phyloP scores from a whole-genome alignment of 1,140 invertebrate genomes.

The Drosophila sproati region DNA sequence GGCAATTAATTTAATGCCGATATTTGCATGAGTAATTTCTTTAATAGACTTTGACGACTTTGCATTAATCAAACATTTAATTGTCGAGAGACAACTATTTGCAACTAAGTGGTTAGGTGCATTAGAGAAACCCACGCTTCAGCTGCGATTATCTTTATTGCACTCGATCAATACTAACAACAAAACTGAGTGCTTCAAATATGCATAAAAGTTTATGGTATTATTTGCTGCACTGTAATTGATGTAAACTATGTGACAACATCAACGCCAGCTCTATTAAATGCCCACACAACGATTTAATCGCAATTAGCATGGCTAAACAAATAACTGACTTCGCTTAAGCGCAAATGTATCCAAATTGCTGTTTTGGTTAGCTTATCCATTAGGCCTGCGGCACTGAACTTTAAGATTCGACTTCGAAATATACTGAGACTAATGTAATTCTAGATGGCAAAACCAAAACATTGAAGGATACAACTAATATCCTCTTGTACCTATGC shows the following conservation, averaged over 20 bases:
- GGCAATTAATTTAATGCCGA: conserved; percentile 31
- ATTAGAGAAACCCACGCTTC: conserved; percentile 47
- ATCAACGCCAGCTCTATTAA: conserved; percentile 54
- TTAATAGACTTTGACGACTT: conserved; percentile 22
- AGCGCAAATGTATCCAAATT: conserved; percentile 9
- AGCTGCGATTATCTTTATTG: conserved; percentile 5
- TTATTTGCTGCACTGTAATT: conserved; percentile 49
- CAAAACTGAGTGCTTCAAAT: conserved; percentile 27
- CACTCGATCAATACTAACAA: conserved; percentile 32
- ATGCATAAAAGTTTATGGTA: conserved; percentile 50
- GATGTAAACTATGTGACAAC: conserved; percentile 66
- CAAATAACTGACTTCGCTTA: conserved; percentile 60
- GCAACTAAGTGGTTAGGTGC: conserved; percentile 31
- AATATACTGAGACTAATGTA: too few species aligned
- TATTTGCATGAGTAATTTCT: conserved; percentile 22
- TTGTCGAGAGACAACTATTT: not conserved
- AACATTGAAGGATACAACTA: too few species aligned
- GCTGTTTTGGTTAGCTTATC: not conserved
- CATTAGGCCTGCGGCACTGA: conserved; percentile 19
- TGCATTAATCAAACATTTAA: conserved; percentile 35
- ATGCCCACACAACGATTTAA: conserved; percentile 62
- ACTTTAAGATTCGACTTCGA: not conserved
- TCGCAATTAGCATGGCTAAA: conserved; percentile 60
- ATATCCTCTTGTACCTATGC: too few species aligned
- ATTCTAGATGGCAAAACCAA: too few species aligned